phyloP scores from a whole-genome alignment of 2,797 vertebrate genomes.

The Poeciliopsis infans region DNA sequence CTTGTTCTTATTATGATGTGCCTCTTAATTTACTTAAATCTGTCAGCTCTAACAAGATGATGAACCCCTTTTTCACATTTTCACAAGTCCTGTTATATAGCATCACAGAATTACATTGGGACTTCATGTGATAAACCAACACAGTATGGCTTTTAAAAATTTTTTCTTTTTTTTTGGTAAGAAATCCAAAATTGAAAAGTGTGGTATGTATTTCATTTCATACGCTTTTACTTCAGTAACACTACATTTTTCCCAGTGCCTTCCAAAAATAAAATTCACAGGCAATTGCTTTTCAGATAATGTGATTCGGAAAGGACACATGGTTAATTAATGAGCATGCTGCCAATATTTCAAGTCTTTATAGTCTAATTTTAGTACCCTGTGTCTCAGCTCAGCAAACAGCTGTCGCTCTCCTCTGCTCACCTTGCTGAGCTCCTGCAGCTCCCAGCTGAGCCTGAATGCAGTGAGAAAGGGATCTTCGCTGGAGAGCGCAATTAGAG shows the following conservation, averaged over 20 bases:
- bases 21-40: not conserved
- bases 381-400: not conserved
- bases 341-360: not conserved
- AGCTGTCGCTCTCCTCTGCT: slow-evolving; percentile 3
- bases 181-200: not conserved
- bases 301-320: slow-evolving; percentile 8
- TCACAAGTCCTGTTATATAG: not conserved
- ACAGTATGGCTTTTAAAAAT: not conserved
- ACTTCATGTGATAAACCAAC: not conserved
- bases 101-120: not conserved
- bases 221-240: not conserved
- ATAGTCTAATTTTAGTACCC: slow-evolving; percentile 5
- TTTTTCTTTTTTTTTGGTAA: not conserved
- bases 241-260: not conserved
- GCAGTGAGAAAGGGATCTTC: slow-evolving; percentile 98
- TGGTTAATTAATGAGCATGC: not conserved
- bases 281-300: not conserved
- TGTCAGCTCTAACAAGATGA: not conserved
- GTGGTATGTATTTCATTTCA: not conserved
- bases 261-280: not conserved
- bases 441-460: slow-evolving; percentile 97
- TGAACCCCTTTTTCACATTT: not conserved
- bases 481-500: slow-evolving; percentile 92
- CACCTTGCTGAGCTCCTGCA: slow-evolving; percentile 95
- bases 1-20: not conserved